A percentile compares a stretch with the other conserved stretches of the same genome.
Conservation (phyloP, 2,797 vertebrate species). For the Falco concolor region DNA sequence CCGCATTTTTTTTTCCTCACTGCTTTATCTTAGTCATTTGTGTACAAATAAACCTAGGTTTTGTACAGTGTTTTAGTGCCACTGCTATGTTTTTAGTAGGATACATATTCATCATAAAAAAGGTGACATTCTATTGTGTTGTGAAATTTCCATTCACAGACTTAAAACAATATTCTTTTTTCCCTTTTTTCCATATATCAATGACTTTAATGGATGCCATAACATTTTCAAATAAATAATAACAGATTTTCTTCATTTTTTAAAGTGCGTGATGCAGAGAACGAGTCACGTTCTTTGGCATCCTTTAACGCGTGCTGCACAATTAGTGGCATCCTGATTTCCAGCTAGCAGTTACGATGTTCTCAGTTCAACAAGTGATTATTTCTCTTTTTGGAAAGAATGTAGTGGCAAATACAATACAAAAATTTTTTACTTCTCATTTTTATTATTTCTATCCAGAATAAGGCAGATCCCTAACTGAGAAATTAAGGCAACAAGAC, state of each 20-base stretch:
- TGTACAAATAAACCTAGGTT: neutral
- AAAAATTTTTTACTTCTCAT: neutral
- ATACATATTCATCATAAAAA: neutral
- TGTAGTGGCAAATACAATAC: neutral
- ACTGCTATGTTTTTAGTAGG: neutral
- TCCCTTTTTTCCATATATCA: neutral
- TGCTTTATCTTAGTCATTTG: neutral
- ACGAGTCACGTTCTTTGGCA: neutral
- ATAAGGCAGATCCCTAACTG: neutral
- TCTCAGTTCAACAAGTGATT: neutral
- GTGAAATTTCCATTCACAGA: neutral
- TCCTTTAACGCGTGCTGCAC: neutral
- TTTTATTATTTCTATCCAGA: conserved; percentile 5
- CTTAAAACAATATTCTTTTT: neutral
- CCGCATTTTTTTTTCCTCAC: neutral
- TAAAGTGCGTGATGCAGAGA: neutral
- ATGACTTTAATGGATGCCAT: neutral
- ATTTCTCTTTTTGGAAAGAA: conserved; percentile 15
- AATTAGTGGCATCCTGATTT: conserved; percentile 6
- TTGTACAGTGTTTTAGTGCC: neutral
- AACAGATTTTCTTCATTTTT: neutral
- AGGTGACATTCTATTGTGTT: neutral
- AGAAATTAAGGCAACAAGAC: conserved; percentile 8
- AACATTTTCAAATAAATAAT: neutral
- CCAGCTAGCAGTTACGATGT: conserved; percentile 4